These are phyloP conservation scores for Paragorgia papillata DNA, from an alignment of 92 coral and sea anemone genomes.

Conservation along the genomic window DNA sequence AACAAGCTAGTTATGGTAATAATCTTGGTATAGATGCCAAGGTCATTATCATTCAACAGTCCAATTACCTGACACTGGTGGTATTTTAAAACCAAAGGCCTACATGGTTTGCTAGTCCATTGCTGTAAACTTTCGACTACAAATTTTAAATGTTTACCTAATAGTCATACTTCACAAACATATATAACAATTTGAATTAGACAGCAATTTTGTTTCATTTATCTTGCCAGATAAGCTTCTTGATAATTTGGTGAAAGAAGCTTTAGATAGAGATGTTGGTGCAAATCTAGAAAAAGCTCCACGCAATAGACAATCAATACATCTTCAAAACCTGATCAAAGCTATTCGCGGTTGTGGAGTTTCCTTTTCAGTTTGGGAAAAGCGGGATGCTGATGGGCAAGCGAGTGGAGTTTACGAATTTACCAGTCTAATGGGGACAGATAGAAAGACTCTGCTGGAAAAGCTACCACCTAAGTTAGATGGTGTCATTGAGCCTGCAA, in stretches of 20 bases:
- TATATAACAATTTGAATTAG: neutral
- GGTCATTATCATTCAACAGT: too few species aligned
- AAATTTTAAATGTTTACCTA: too few species aligned
- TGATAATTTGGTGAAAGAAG: slow-evolving; percentile 55
- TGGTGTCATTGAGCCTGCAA: slow-evolving; percentile 53
- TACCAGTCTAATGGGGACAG: slow-evolving; percentile 69
- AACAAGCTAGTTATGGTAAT: slow-evolving; percentile 43
- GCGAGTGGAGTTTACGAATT: slow-evolving; percentile 63
- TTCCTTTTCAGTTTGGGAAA: slow-evolving; percentile 68
- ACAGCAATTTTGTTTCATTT: slow-evolving; percentile 5
- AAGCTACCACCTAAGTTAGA: slow-evolving; percentile 61
- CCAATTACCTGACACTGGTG: neutral
- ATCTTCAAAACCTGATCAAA: slow-evolving; percentile 47
- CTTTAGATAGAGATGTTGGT: slow-evolving; percentile 55
- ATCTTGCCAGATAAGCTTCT: slow-evolving; percentile 53
- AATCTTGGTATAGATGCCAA: neutral
- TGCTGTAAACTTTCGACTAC: too few species aligned
- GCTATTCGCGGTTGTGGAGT: slow-evolving; percentile 68
- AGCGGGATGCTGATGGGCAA: slow-evolving; percentile 61
- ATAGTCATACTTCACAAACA: too few species aligned
- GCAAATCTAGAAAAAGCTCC: slow-evolving; percentile 64
- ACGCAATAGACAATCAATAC: slow-evolving; percentile 32
- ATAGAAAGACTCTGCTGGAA: slow-evolving; percentile 55
- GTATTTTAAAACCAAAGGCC: neutral
- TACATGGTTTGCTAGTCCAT: too few species aligned